Base-by-base conservation (phyloP, 2,113 vertebrate species). In the Pseudorectes ferrugineus region DNA sequence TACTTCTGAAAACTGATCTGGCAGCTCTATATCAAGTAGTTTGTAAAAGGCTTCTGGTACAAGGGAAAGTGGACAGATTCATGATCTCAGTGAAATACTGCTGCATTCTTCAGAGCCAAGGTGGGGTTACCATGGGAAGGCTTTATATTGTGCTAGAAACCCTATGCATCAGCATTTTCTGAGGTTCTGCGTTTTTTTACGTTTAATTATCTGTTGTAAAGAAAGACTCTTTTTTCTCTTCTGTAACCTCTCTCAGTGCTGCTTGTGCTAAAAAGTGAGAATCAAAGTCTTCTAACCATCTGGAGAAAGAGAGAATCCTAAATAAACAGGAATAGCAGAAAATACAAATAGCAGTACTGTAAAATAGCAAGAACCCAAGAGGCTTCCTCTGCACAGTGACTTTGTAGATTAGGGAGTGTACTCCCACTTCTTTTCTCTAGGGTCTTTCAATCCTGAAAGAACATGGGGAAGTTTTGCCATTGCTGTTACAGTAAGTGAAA, bases 171-270 rank as follows among this genome's bases (percentile, higher is more conserved):
- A 46, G 36, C 49, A 25, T 62, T 93, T 84, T 67, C 46, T 59
- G 24, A 71, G 9, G 16, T 26, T 67, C 18, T 85, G 5, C 12
- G 3, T 0, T 3, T 10, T 62, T 81, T 49, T 20, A 4, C 1
- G 4, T 62, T 74, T 70, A n/a, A 13, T 35, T 67, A 29, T 23
- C 11, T 59, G 9, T 19, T 51, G 10, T 35, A 81, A 61, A 55
- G 33, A 46, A 33, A 70, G 40, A 23, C 5, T 3, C 1, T 51
- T 61, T 70, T 66, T 78, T 14, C 13, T 22, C 9, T 89, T 26
- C 15, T 49, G 49, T 43, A 87, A 9, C 3, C 4, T 70, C 28
- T 61, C 9, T 77, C 51, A 61, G 6, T 15, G 18, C 13, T 86
- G 20, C 20, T 77, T 59, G 15, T 28, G n/a, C 11, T 61, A 12